Percentiles rank a stretch among this genome's conserved stretches.
These are phyloP conservation scores for Crioceris asparagi DNA, from an alignment of 2,888 invertebrate species.

Conservation along the genomic window DNA sequence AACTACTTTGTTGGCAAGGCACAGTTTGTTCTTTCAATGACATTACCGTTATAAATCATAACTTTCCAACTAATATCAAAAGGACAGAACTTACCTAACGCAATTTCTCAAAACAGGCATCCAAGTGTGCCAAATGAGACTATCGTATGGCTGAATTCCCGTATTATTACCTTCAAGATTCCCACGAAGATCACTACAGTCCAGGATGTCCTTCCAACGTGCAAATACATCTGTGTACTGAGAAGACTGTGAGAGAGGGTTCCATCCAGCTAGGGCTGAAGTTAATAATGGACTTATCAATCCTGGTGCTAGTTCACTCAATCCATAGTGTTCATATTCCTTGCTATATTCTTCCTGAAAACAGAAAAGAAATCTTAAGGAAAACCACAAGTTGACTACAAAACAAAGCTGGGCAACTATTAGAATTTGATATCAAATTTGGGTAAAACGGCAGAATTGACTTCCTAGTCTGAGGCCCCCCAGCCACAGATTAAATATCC, in stretches of 20 bases:
- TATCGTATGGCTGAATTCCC: constrained; percentile 61
- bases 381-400: no score
- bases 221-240: constrained; percentile 53
- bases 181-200: constrained; percentile 31
- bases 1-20: no score
- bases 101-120: constrained; percentile 70
- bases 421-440: no score
- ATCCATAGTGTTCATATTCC: constrained; percentile 75
- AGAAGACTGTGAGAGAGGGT: constrained; percentile 59
- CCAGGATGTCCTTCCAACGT: constrained; percentile 60
- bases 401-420: no score
- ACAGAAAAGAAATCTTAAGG: no score
- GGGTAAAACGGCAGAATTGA: no score
- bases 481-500: no score
- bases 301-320: constrained; percentile 74
- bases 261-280: constrained; percentile 65
- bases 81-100: constrained; percentile 51
- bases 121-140: constrained; percentile 83
- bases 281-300: constrained; percentile 77
- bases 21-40: no score
- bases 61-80: no score
- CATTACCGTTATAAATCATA: no score
- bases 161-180: constrained; percentile 39
- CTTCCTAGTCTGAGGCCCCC: no score
- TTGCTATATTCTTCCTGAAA: constrained; percentile 49